Conservation (phyloP, 1,140 invertebrate genomes). For the Cydia splendana region DNA sequence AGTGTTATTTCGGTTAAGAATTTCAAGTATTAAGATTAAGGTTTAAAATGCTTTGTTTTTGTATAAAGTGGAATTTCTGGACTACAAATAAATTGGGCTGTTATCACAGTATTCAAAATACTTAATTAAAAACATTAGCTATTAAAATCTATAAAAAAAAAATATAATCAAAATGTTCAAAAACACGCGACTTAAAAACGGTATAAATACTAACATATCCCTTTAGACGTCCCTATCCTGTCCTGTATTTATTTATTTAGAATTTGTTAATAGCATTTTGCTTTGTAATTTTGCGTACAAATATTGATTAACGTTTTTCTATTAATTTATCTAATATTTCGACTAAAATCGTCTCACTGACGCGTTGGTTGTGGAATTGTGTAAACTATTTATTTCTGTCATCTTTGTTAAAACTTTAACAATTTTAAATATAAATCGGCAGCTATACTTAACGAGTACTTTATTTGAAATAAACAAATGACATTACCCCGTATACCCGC, state of each 20-base stretch:
- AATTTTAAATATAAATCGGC: slow-evolving; percentile 71
- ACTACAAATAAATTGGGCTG: slow-evolving; percentile 19
- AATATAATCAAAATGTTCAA: slow-evolving; percentile 36
- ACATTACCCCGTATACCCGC: slow-evolving; percentile 52
- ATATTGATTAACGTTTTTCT: slow-evolving; percentile 50
- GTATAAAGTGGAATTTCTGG: slow-evolving; percentile 14
- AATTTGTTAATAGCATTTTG: slow-evolving; percentile 61
- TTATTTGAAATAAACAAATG: slow-evolving; percentile 78
- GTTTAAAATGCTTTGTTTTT: slow-evolving; percentile 33
- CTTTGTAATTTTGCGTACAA: slow-evolving; percentile 73
- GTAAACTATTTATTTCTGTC: slow-evolving; percentile 65
- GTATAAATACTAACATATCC: slow-evolving; percentile 53
- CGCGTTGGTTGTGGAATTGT: slow-evolving; percentile 70
- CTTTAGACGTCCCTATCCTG: slow-evolving; percentile 58
- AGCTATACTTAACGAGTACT: slow-evolving; percentile 73
- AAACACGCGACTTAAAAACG: background rate
- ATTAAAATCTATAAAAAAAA: background rate
- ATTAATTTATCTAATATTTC: slow-evolving; percentile 44
- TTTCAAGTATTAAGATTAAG: slow-evolving; percentile 57
- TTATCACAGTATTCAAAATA: slow-evolving; percentile 23
- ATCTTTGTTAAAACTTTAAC: slow-evolving; percentile 67
- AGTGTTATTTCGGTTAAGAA: slow-evolving; percentile 59
- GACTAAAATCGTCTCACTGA: slow-evolving; percentile 41
- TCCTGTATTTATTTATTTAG: slow-evolving; percentile 73
- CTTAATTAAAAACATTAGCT: background rate